A percentile compares a stretch with the other conserved stretches of the same genome.
These are phyloP conservation scores for Buceros bicornis DNA, from an alignment of 2,797 vertebrate genomes.

Conservation along the genomic window DNA sequence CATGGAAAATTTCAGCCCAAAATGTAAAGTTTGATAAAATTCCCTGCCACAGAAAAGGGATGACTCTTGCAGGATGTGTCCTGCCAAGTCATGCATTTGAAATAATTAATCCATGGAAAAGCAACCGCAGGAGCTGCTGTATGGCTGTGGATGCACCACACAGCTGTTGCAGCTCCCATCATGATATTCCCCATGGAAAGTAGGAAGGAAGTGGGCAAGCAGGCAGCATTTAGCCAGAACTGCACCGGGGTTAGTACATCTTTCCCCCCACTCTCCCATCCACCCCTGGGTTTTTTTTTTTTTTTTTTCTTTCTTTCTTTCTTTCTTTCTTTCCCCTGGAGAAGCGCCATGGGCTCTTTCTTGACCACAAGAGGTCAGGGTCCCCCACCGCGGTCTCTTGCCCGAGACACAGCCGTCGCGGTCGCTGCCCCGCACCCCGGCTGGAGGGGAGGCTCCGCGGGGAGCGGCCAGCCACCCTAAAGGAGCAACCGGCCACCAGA, in stretches of 20 bases:
- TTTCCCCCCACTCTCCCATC: too few species aligned
- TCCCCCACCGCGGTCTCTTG: neutral
- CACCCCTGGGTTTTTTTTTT: neutral
- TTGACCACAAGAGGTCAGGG: conserved; percentile 29
- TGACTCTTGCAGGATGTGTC: neutral
- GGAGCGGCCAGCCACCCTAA: fast-evolving
- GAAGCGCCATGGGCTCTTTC: neutral
- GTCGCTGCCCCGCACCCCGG: too few species aligned
- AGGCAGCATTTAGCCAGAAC: neutral
- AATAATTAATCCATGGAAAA: neutral
- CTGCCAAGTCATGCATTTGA: neutral
- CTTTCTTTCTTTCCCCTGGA: fast-evolving
- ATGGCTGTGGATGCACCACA: neutral
- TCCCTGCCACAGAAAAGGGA: neutral
- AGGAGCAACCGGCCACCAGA: fast-evolving
- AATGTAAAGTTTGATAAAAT: neutral
- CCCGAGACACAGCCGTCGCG: neutral
- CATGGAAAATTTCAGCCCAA: neutral
- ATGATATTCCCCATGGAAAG: neutral
- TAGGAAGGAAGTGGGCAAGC: neutral
- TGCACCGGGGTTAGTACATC: neutral
- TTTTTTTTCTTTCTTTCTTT: neutral
- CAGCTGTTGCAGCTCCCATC: neutral
- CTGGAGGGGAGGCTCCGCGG: too few species aligned
- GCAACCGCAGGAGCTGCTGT: neutral